Evolutionary conservation across 2,888 invertebrate genomes (phyloP), one percentile per base, ranked within the genome.

Genomic region (Coelinius sp.): DNA sequence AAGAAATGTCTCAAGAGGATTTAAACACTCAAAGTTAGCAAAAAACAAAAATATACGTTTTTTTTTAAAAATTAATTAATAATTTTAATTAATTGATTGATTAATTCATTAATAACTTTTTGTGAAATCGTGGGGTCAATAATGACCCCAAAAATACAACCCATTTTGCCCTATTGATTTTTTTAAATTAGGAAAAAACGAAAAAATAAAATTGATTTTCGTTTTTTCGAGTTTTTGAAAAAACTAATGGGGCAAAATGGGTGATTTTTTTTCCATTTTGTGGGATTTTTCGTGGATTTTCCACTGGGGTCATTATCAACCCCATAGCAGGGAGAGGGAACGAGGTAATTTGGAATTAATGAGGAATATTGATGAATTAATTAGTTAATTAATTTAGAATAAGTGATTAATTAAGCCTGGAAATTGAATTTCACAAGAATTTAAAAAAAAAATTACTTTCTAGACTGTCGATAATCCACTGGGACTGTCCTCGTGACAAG

Each of bases 401-500:
- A 49, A 49, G 46, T 49, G 46, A 20, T 20, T 6, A 14, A 49
- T 20, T 49, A 49, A 49, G 46, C 46, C 46, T 49, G 38, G 38
- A 56, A 71, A 59, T 49, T 14, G n/a, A n/a, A 49, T 49, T 49
- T 20, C 46, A 14, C 44, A 10, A 14, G 46, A 17, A 17, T 12
- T 41, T 41, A 41, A 49, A 52, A 62, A 59, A 56, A 63, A 63
- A 69, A 65, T 64, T 66, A n/a, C 44, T 41, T 68, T 71, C 65
- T 75, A 76, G 73, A 78, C 78, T 79, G 82, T 78, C 78, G 77
- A 77, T 76, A 77, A 73, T 73, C 75, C 72, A 78, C 74, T 67
- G 31, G 76, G 81, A 76, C n/a, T 80, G 78, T 82, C 77, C 80
- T 82, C 77, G 83, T 78, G 84, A 78, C 82, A 81, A 79, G 80